These are phyloP conservation scores for Drosophila nr. perissopoda DNA, from an alignment of 2,888 invertebrate species.

Conservation along the genomic window DNA sequence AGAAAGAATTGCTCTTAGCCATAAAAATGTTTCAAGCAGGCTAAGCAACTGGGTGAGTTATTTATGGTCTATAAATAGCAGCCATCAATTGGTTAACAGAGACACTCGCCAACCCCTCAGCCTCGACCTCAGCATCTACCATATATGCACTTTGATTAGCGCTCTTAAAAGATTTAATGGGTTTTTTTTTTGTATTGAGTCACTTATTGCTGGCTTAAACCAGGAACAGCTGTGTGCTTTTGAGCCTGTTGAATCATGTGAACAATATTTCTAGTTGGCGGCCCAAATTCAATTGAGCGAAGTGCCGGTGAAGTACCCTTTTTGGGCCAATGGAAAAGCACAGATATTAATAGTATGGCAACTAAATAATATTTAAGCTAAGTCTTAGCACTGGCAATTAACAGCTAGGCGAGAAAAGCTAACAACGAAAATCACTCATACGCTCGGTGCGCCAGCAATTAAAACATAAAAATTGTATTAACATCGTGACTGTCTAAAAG, in stretches of 20 bases:
- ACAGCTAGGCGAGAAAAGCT: constrained; percentile 68
- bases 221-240: constrained; percentile 43
- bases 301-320: constrained; percentile 61
- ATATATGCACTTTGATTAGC: constrained; percentile 60
- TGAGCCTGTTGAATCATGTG: constrained; percentile 53
- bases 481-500: constrained; percentile 76
- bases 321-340: constrained; percentile 24
- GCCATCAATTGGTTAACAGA: constrained; percentile 29
- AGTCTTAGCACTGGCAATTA: constrained; percentile 66
- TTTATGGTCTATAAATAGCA: constrained; percentile 60
- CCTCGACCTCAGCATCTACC: constrained; percentile 2
- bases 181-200: constrained; percentile 63
- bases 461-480: constrained; percentile 81
- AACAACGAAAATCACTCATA: constrained; percentile 75
- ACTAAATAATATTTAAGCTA: constrained; percentile 51
- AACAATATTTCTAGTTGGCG: constrained; percentile 9
- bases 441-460: constrained; percentile 69
- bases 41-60: constrained; percentile 19
- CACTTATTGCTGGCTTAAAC: constrained; percentile 42
- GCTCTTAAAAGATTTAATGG: constrained; percentile 57
- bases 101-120: background rate
- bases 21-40: constrained; percentile 33
- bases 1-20: constrained; percentile 12
- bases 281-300: constrained; percentile 2
- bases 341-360: constrained; percentile 40